Conservation (phyloP, 1,140 invertebrate genomes). For the Dendrolimus punctatus region DNA sequence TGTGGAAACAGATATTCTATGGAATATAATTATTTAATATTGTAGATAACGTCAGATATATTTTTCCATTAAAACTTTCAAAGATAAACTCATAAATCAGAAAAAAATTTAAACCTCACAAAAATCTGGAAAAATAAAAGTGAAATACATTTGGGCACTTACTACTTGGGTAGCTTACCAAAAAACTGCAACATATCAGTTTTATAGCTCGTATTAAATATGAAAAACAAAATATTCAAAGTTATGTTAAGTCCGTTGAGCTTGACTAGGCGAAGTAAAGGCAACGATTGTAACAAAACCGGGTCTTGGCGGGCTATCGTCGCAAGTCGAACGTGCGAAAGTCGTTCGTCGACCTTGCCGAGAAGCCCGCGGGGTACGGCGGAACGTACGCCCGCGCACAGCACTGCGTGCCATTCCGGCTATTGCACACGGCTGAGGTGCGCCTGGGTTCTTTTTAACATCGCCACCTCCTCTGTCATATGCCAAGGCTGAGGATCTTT, state of each 20-base stretch:
- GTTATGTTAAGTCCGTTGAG: conserved; percentile 7
- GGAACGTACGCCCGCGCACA: conserved; percentile 26
- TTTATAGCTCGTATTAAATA: too few species aligned
- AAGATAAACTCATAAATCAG: too few species aligned
- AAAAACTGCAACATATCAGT: neutral
- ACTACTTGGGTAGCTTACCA: neutral
- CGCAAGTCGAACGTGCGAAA: conserved; percentile 51
- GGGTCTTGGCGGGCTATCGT: conserved; percentile 18
- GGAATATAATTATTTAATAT: too few species aligned
- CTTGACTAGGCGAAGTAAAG: conserved; percentile 11
- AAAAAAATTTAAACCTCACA: too few species aligned
- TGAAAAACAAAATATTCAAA: neutral
- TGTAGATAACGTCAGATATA: too few species aligned
- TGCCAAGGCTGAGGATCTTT: too few species aligned
- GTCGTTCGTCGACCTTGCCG: conserved; percentile 67
- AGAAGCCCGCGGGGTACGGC: conserved; percentile 15
- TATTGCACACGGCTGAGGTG: conserved; percentile 21
- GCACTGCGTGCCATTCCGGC: conserved; percentile 54
- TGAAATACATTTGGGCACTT: neutral
- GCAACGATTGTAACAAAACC: conserved; percentile 22
- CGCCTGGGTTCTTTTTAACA: neutral
- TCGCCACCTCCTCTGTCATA: neutral
- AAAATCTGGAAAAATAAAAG: too few species aligned
- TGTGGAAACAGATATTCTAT: too few species aligned
- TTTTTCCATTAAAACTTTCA: too few species aligned